Base-by-base conservation (phyloP, 2,113 vertebrate species). In the Fregata magnificens region DNA sequence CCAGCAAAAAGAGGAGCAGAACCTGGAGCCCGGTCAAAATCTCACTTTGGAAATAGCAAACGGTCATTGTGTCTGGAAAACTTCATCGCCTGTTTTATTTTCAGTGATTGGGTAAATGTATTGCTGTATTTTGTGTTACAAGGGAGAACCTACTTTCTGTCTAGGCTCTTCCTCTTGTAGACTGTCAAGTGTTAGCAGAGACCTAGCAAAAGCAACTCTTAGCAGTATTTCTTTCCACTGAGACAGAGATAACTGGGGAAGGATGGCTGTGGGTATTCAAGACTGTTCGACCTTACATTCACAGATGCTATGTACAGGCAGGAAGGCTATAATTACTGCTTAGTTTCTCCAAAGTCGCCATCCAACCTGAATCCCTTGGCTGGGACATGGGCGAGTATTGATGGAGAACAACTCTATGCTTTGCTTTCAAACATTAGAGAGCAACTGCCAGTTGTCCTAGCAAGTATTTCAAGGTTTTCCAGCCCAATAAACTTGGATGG, bases 281-380 rank as follows among this genome's bases (percentile, higher is more conserved):
- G 50, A 21, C 38, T 31, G 24, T 70, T 70, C 45, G 36, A 19
- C 34, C 29, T 47, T 26, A 4, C 9, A 1, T 56, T 67, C 52
- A 22, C 29, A 31, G 69, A 7, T 6, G 3, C 29, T 6, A 0
- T 1, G 3, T 2, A 18, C 28, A 34, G 53, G 40, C 63, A 72
- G 67, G 36, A 59, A 12, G 49, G 67, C 1, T 1, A 1, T 22
- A 1, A 44, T 20, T 26, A 7, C 32, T 50, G 5, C 32, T n/a
- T 22, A 40, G 21, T 45, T 79, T 79, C 61, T 69, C 50, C n/a
- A 50, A 38, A 61, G 36, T 8, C 66, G 83, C 42, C 38, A 45
- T 38, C 36, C 38, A 16, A 0, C 21, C 24, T 61, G 70, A 59
- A 8, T 28, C 34, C 56, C 36, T 36, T 16, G 66, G 8, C 69